Conservation (phyloP, 2,113 vertebrate species). For the Macrotus californicus region DNA sequence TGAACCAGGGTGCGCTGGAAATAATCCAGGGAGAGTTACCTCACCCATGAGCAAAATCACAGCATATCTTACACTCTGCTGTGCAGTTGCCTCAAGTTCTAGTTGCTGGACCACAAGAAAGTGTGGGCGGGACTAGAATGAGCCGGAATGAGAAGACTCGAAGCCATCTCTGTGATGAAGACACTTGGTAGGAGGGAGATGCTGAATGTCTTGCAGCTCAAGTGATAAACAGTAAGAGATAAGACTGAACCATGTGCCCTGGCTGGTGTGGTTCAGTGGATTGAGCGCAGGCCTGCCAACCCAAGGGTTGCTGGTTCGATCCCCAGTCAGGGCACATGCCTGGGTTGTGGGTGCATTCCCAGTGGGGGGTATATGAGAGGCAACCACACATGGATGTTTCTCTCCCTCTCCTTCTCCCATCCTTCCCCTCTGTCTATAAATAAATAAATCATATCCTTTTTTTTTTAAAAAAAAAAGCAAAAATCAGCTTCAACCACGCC, state of each 20-base stretch:
- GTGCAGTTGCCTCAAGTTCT: not conserved
- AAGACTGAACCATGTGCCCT: not conserved
- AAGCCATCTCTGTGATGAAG: not conserved
- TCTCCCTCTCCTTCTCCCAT: too few relatives aligned
- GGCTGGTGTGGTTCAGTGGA: too few relatives aligned
- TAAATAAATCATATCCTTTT: too few relatives aligned
- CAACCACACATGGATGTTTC: too few relatives aligned
- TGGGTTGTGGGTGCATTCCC: too few relatives aligned
- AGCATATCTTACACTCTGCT: rapidly evolving
- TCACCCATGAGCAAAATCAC: not conserved
- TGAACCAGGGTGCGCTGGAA: not conserved
- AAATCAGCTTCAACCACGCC: not conserved
- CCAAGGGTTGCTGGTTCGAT: too few relatives aligned
- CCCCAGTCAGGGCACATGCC: too few relatives aligned
- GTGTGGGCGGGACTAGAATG: not conserved
- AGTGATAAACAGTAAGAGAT: not conserved
- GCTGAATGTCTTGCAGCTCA: not conserved
- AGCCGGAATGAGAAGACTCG: not conserved
- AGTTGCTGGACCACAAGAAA: not conserved
- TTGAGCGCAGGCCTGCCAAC: too few relatives aligned
- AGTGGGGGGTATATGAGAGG: too few relatives aligned
- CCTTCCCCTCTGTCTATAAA: too few relatives aligned
- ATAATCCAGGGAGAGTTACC: not conserved
- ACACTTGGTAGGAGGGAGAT: not conserved
- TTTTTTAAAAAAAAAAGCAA: not conserved